These are phyloP conservation scores for Nymphalis io DNA, from an alignment of 1,140 invertebrate species.

Conservation along the genomic window DNA sequence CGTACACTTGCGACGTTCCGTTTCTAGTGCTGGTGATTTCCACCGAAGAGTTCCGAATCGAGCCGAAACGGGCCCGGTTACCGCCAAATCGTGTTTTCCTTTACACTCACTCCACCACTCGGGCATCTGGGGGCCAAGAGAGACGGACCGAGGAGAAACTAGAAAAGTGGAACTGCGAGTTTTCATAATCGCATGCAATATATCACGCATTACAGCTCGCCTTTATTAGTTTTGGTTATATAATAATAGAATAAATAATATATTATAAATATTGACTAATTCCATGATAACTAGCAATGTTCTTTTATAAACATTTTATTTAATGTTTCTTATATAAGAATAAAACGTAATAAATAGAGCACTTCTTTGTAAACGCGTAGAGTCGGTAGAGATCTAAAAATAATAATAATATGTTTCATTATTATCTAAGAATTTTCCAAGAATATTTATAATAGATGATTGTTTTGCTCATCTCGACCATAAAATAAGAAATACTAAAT, in stretches of 20 bases:
- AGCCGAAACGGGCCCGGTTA: slow-evolving; percentile 41
- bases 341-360: no score
- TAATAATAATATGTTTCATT: no score
- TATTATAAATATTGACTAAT: slow-evolving; percentile 1
- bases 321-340: no score
- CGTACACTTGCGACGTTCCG: slow-evolving; percentile 43
- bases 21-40: slow-evolving; percentile 40
- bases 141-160: slow-evolving; percentile 35
- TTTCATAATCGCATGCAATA: slow-evolving; percentile 38
- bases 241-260: slow-evolving; percentile 17
- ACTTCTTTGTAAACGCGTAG: no score
- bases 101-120: slow-evolving; percentile 39
- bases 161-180: slow-evolving; percentile 34
- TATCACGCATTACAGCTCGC: slow-evolving; percentile 28
- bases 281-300: neutral
- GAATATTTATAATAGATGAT: neutral
- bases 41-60: slow-evolving; percentile 52
- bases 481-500: neutral
- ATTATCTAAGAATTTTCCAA: neutral
- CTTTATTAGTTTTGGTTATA: slow-evolving; percentile 35
- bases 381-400: neutral
- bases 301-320: neutral
- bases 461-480: neutral
- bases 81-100: slow-evolving; percentile 52
- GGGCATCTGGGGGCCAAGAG: slow-evolving; percentile 20